A percentile compares a stretch with the other conserved stretches of the same genome.
Conservation (phyloP, 1,140 invertebrate species). For the Diuraphis noxia region DNA sequence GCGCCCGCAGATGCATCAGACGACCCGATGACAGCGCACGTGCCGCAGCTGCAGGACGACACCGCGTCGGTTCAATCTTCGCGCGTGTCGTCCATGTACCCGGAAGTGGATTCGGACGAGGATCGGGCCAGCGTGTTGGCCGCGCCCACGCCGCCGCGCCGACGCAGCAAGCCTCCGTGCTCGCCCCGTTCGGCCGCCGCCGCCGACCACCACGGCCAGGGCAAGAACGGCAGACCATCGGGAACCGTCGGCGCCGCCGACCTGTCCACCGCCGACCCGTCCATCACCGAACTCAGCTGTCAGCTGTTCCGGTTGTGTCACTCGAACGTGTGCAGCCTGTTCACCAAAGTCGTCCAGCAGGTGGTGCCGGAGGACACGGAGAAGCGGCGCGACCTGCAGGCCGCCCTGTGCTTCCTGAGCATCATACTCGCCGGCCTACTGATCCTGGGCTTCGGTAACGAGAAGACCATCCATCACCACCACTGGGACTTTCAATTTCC, state of each 20-base stretch:
- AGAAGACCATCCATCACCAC: constrained; percentile 74
- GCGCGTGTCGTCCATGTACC: constrained; percentile 51
- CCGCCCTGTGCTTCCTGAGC: constrained; percentile 73
- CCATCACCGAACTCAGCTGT: constrained; percentile 47
- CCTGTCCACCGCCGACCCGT: constrained; percentile 14
- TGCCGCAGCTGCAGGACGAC: constrained; percentile 23
- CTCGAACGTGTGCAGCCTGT: constrained; percentile 41
- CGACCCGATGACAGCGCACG: background rate
- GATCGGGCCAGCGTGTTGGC: constrained; percentile 12
- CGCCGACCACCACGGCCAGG: background rate
- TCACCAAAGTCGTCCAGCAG: constrained; percentile 51
- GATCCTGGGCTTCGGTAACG: constrained; percentile 68
- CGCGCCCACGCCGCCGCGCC: constrained; percentile 14
- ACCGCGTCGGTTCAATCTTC: constrained; percentile 53
- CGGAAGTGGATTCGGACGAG: constrained; percentile 50
- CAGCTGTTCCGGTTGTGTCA: constrained; percentile 53
- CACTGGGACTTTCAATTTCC: constrained; percentile 85
- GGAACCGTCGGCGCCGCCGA: background rate
- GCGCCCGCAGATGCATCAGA: background rate
- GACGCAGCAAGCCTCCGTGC: constrained; percentile 49
- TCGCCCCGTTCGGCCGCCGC: background rate
- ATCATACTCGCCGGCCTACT: constrained; percentile 74
- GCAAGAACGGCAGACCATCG: background rate
- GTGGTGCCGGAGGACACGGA: constrained; percentile 77
- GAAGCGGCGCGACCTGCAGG: constrained; percentile 74